These are phyloP conservation scores for Megaceryle torquata DNA, from an alignment of 2,113 vertebrate species.

Conservation along the genomic window DNA sequence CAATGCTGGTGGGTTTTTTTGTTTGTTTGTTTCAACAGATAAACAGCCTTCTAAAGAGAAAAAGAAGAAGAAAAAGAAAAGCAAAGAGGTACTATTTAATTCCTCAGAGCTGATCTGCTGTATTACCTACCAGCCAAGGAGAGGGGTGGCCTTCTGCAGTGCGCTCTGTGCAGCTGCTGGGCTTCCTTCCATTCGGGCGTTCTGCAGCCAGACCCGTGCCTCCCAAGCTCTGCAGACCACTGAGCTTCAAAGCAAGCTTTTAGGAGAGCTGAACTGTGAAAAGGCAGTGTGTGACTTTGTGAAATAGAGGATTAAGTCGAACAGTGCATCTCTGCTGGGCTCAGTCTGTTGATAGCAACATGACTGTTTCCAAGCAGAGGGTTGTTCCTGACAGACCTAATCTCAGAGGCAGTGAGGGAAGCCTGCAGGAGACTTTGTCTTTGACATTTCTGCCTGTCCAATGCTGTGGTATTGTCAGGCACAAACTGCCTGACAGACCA, in stretches of 20 bases:
- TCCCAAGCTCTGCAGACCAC: neutral
- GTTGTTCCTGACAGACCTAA: neutral
- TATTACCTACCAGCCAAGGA: neutral
- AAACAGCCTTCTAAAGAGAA: conserved; percentile 86
- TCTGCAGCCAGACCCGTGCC: neutral
- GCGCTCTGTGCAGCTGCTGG: neutral
- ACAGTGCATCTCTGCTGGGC: neutral
- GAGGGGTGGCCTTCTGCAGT: neutral
- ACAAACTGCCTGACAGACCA: neutral
- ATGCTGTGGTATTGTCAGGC: neutral
- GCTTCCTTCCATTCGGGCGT: neutral
- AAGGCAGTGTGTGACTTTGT: neutral
- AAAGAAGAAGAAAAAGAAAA: conserved; percentile 93
- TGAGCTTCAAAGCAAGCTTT: neutral
- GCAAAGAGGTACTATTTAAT: conserved; percentile 82
- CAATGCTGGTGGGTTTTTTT: neutral
- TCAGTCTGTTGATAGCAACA: neutral
- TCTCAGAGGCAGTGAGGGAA: neutral
- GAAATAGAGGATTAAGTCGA: neutral
- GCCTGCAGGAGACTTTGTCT: neutral
- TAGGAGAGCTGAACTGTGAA: neutral
- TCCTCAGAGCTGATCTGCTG: neutral
- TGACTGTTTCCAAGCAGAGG: neutral
- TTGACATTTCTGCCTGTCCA: neutral
- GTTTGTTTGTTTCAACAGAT: conserved; percentile 67